A percentile compares a stretch with the other conserved stretches of the same genome.
phyloP scores from a whole-genome alignment of 2,113 vertebrate genomes.

The Anser brachyrhynchus region DNA sequence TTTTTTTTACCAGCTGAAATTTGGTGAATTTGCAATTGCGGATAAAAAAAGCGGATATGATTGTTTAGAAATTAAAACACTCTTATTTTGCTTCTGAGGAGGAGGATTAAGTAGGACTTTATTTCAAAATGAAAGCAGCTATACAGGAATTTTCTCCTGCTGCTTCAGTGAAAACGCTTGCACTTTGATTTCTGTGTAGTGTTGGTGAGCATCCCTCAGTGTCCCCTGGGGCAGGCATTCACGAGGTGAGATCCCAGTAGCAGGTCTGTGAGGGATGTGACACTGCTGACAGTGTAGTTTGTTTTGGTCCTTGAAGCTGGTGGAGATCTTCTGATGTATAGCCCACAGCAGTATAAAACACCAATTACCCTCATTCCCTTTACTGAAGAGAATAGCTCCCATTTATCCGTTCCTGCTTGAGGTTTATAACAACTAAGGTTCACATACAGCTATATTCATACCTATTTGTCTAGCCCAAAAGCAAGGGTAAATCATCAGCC shows the following conservation, averaged over 20 bases:
- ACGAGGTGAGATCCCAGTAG: not conserved
- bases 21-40: not conserved
- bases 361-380: accelerated
- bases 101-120: not conserved
- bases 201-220: not conserved
- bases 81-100: not conserved
- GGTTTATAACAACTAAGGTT: not conserved
- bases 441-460: not conserved
- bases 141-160: not conserved
- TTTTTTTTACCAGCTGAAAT: not conserved
- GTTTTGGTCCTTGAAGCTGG: not conserved
- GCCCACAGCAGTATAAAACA: accelerated
- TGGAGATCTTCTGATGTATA: not conserved
- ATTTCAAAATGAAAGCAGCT: not conserved
- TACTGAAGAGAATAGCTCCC: not conserved
- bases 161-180: not conserved
- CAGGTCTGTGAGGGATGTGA: not conserved
- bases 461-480: not conserved
- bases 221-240: not conserved
- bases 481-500: not conserved
- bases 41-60: not conserved
- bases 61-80: not conserved
- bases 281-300: not conserved
- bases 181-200: not conserved
- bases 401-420: not conserved